A percentile compares a stretch with the other conserved stretches of the same genome.
Conservation (phyloP, 2,113 vertebrate genomes). For the Sarotherodon lohbergeri region DNA sequence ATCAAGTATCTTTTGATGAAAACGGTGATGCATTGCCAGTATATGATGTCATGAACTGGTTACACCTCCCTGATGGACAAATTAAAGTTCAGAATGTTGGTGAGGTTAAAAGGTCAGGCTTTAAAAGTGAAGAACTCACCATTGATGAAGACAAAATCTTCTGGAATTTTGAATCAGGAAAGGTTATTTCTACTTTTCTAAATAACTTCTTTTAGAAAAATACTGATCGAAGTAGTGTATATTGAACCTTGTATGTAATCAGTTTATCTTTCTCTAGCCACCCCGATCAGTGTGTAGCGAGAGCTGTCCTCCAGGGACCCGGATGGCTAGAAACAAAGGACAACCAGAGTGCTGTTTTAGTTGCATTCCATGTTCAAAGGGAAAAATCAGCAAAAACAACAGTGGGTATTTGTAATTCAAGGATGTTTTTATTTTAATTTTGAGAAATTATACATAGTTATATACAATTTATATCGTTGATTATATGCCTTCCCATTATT, state of each 20-base stretch:
- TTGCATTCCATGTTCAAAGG: conserved; percentile 70
- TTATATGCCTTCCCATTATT: neutral
- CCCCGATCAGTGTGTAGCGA: conserved; percentile 67
- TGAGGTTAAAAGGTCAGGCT: conserved; percentile 45
- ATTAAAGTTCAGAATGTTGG: conserved; percentile 50
- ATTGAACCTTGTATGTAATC: neutral
- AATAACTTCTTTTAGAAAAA: neutral
- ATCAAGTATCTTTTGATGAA: conserved; percentile 65
- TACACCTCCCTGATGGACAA: conserved; percentile 35
- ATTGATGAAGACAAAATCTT: conserved; percentile 56
- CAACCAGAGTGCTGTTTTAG: conserved; percentile 72
- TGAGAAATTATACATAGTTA: neutral
- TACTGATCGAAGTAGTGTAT: neutral
- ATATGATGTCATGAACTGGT: conserved; percentile 70
- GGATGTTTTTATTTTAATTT: neutral
- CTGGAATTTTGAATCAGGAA: conserved; percentile 48
- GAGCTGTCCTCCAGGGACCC: conserved; percentile 66
- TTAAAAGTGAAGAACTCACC: conserved; percentile 34
- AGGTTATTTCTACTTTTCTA: conserved; percentile 1
- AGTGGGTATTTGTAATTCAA: conserved; percentile 39
- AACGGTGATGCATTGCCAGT: conserved; percentile 66
- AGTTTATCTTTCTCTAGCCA: conserved; percentile 22
- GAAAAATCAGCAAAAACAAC: conserved; percentile 57
- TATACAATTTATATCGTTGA: neutral
- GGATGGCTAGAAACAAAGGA: conserved; percentile 60